phyloP scores from a whole-genome alignment of 2,888 invertebrate genomes.

The Eudemis profundana region DNA sequence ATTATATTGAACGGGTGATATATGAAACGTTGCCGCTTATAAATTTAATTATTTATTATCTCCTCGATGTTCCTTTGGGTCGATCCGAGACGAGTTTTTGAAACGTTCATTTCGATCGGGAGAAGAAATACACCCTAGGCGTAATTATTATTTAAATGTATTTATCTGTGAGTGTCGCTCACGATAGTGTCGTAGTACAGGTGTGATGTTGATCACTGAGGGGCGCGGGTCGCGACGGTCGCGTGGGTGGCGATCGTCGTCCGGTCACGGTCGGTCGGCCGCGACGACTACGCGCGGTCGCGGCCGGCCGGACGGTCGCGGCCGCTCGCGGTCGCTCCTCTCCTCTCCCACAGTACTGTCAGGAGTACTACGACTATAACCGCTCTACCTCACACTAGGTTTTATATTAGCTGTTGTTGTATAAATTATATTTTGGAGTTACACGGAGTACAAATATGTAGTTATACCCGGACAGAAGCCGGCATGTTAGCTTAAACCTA shows the following conservation, averaged over 20 bases:
- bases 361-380: constrained; percentile 65
- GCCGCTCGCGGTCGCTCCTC: neutral
- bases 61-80: constrained; percentile 82
- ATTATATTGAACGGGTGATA: constrained; percentile 85
- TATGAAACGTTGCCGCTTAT: constrained; percentile 85
- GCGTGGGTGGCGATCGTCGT: constrained; percentile 43
- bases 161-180: constrained; percentile 75
- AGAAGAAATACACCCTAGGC: constrained; percentile 84
- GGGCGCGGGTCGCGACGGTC: constrained; percentile 50
- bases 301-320: constrained; percentile 44
- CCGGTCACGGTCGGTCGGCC: constrained; percentile 43
- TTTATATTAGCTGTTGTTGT: constrained; percentile 83
- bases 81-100: constrained; percentile 84
- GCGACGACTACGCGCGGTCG: constrained; percentile 43
- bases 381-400: constrained; percentile 82
- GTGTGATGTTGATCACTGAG: constrained; percentile 83
- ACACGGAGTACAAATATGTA: constrained; percentile 76
- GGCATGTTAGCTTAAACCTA: constrained; percentile 71
- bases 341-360: constrained; percentile 33
- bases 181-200: constrained; percentile 78
- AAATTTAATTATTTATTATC: constrained; percentile 82
- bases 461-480: constrained; percentile 72
- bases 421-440: constrained; percentile 83
- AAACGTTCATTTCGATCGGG: constrained; percentile 84
- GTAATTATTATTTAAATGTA: constrained; percentile 82